phyloP scores from a whole-genome alignment of 1,140 invertebrate genomes.

The Orussus abietinus region DNA sequence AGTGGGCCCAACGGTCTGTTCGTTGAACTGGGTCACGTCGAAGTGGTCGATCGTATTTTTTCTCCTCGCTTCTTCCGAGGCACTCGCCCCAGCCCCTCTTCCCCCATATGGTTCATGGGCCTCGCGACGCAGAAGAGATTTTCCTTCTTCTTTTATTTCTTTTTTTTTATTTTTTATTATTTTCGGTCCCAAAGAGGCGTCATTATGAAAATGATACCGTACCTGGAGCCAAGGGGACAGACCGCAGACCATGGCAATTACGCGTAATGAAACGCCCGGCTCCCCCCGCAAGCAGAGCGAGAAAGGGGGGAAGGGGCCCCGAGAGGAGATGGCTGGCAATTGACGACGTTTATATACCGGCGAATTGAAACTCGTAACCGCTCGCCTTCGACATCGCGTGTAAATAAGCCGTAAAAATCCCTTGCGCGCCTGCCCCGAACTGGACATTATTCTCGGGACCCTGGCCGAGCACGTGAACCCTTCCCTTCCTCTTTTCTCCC shows the following conservation, averaged over 20 bases:
- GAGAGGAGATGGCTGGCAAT: conserved; percentile 17
- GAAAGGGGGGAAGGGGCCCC: conserved; percentile 15
- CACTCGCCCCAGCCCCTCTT: background rate
- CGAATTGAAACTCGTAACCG: conserved; percentile 28
- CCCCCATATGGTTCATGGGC: too few relatives aligned
- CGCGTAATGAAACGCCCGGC: conserved; percentile 48
- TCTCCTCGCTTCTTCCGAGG: conserved; percentile 9
- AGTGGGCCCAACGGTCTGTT: conserved; percentile 28
- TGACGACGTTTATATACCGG: conserved; percentile 33
- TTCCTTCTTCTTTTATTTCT: background rate
- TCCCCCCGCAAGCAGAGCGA: conserved; percentile 14
- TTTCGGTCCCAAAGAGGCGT: conserved; percentile 24
- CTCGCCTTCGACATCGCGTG: conserved; percentile 30
- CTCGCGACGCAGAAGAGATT: background rate
- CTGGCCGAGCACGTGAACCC: too few relatives aligned
- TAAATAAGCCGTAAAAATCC: conserved; percentile 39
- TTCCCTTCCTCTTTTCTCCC: conserved; percentile 4
- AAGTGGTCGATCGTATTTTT: conserved; percentile 35
- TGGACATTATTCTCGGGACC: conserved; percentile 18
- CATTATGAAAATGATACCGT: conserved; percentile 54
- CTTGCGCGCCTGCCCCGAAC: conserved; percentile 14
- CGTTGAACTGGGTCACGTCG: conserved; percentile 38
- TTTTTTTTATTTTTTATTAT: conserved; percentile 3
- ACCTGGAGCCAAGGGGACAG: conserved; percentile 40
- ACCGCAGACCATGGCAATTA: conserved; percentile 51